Base-by-base conservation (phyloP, 2,113 vertebrate species). In the Odocoileus hemionus region DNA sequence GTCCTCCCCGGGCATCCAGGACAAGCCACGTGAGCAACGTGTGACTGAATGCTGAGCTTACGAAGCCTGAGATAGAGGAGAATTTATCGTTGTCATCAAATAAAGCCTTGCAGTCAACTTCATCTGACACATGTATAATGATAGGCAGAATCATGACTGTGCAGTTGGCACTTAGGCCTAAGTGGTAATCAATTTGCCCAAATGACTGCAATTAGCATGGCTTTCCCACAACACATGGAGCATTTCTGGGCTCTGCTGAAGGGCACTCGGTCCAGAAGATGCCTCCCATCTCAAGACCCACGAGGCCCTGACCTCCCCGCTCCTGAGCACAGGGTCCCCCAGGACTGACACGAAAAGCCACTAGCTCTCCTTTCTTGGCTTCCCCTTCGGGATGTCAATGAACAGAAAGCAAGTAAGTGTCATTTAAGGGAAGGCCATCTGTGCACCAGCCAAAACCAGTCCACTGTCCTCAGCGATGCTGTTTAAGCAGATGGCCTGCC, bases 131-230 rank as follows among this genome's bases (percentile, higher is more conserved):
- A 26, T 15, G 16, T 12, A 5, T 58, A 64, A 76, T n/a, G 88
- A 90, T 25, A 45, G 89, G 93, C 91, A 78, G 96, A 79, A 21
- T 83, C 89, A 43, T 89, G 58, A 30, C 91, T 0, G 39, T 21
- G 78, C 67, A n/a, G 43, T 23, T 89, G 82, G 89, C 95, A 52
- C 88, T 86, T 14, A 45, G 91, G 78, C 78, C 93, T 94, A 67
- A 96, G 67, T 70, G 86, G 45, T 89, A 61, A 94, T 89, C 94
- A 57, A 47, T 93, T 89, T 93, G 43, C 93, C 89, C 94, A 86
- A 85, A 57, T 86, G 96, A n/a, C 91, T n/a, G 91, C 67, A 26
- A 78, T 89, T 83, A 93, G 86, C 3, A 3, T 23, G 82, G 10
- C 28, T 70, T 57, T 64, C 55, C 50, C 25, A 2, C 1, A 3